Conservation (phyloP, 2,888 invertebrate genomes). For the Drosophila prolongata region DNA sequence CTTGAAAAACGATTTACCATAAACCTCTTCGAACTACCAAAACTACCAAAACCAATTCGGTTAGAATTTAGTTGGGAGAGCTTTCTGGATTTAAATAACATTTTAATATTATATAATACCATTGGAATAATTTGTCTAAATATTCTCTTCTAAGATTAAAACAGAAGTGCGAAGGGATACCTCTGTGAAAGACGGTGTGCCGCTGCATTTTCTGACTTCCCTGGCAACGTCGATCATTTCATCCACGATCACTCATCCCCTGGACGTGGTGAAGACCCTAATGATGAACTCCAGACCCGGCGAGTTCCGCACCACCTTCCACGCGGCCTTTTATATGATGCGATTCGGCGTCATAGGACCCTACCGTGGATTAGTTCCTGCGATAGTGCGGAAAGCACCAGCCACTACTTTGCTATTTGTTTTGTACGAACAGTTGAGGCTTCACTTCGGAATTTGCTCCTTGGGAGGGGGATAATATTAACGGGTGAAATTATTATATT, state of each 20-base stretch:
- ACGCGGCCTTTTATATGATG: slow-evolving; percentile 35
- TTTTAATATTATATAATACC: too few species aligned
- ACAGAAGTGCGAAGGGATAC: slow-evolving; percentile 9
- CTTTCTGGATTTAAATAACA: too few species aligned
- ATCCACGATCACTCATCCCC: slow-evolving; percentile 43
- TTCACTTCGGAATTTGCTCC: slow-evolving; percentile 37
- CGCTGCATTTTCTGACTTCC: slow-evolving; percentile 48
- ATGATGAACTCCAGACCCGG: slow-evolving; percentile 48
- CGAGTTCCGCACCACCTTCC: slow-evolving; percentile 11
- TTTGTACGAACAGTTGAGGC: slow-evolving; percentile 54
- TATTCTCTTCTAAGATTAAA: slow-evolving; percentile 33
- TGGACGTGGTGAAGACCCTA: slow-evolving; percentile 55
- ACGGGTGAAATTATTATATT: too few species aligned
- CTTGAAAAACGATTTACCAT: too few species aligned
- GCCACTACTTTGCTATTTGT: slow-evolving; percentile 47
- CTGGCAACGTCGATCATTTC: slow-evolving; percentile 45
- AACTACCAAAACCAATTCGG: too few species aligned
- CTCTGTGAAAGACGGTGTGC: slow-evolving; percentile 31
- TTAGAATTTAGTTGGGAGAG: too few species aligned
- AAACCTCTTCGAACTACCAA: too few species aligned
- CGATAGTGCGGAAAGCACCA: slow-evolving; percentile 45
- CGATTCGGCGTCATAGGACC: slow-evolving; percentile 48
- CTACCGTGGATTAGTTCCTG: slow-evolving; percentile 50
- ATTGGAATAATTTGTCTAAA: not conserved
- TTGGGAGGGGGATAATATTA: not conserved